Evolutionary conservation across 1,140 invertebrate genomes (phyloP), one percentile per base, ranked within the genome.

Genomic region (Ceratina calcarata): DNA sequence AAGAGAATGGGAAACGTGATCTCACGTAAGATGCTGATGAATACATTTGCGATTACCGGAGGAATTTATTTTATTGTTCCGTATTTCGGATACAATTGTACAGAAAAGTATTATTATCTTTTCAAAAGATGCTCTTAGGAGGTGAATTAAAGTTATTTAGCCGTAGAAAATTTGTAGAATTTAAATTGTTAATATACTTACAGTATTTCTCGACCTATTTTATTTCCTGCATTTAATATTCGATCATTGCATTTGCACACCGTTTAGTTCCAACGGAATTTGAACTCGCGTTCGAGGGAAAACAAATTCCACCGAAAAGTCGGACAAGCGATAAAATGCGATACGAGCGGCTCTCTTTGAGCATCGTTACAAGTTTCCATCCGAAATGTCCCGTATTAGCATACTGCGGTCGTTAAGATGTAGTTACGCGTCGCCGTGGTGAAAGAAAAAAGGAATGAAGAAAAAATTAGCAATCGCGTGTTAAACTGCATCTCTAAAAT

Each of bases 341-440:
- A 62, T 78, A 62, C 57, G 51, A 55, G 22, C 75, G 66, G 66
- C 6, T 51, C 58, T 70, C 60, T 55, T 61, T 45, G 71, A 74
- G 49, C 37, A 37, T 69, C 74, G 82, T 45, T 68, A 60, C 77
- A 24, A 80, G 71, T 72, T 83, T 83, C 69, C 82, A 61, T 62
- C 66, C 67, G 58, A 66, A 80, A 69, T 62, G 32, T 66, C 65
- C 37, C 68, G 55, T 72, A 85, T 85, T 86, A 86, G 76, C 84
- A 82, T 86, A 76, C 80, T 79, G 73, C 81, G 80, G 49, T 72
- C 83, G 80, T 86, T 85, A 86, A 85, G 68, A 61, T 73, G 51
- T 82, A 72, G 77, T 77, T 83, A 86, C 83, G 53, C 78, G 80
- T 82, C 83, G 74, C 74, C 32, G n/a, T 72, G 32, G 61, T 70